These are phyloP conservation scores for Apis mellifera DNA, from an alignment of 1,140 invertebrate genomes.

Conservation along the genomic window Amel_HAv3.1 CM009937.2:2948501-2949000, in stretches of 20 bases:
- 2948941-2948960: neutral
- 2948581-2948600: conserved; percentile 11
- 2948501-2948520: conserved; percentile 28
- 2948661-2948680: conserved; percentile 49
- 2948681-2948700: conserved; percentile 9
- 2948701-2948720: neutral
- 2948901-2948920: conserved; percentile 29
- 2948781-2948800: conserved; percentile 58
- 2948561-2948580: conserved; percentile 46
- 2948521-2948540: conserved; percentile 58
- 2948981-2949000: conserved; percentile 5
- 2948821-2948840: neutral
- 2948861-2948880: conserved; percentile 26
- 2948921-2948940: neutral
- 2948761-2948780: conserved; percentile 48
- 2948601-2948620: conserved; percentile 23
- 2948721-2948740: conserved; percentile 3
- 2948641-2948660: conserved; percentile 22
- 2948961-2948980: neutral
- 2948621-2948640: conserved; percentile 17
- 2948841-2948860: conserved; percentile 1
- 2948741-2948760: conserved; percentile 10
- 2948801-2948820: conserved; percentile 40
- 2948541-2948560: conserved; percentile 56
- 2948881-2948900: conserved; percentile 33